Base-by-base conservation (phyloP, 2,113 vertebrate species). In the Formicarius rufipectus region DNA sequence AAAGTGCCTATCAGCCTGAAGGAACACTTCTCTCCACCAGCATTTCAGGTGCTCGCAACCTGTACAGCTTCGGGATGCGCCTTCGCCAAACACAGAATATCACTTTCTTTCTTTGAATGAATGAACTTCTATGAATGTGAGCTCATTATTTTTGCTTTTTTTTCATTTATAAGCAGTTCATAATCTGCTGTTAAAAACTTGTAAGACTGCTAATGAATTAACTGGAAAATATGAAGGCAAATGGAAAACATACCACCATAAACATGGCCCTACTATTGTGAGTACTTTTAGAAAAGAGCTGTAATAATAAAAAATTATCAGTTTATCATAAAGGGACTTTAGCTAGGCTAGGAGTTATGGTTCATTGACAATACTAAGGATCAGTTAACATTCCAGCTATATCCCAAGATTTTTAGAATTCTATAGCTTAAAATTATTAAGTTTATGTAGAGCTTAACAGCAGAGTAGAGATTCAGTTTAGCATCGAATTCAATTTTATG, bases 91-190 rank as follows among this genome's bases (percentile, higher is more conserved):
- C 68, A 56, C 67, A 76, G 64, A 78, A 33, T 20, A 96, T 84
- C 89, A 56, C 49, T 74, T 55, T 39, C 67, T 95, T 89, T 55
- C 91, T 67, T 79, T 90, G 68, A 89, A 89, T 74, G 40, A 91
- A 80, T 19, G 44, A 96, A 73, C 50, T 96, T 81, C 87, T 58
- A 12, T 39, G 69, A 67, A 96, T 94, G 59, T 2, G 10, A 95
- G 84, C 35, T 95, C 50, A 74, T 87, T 94, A 79, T 76, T 95
- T 97, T 94, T 77, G 88, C 58, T 89, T 87, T n/a, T 94, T 88
- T 94, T 89, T 59, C 66, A 73, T 94, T 96, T 94, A 80, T 90
- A 91, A 76, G 62, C 63, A 89, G n/a, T 47, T 93, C 33, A 64
- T 64, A 84, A 81, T 81, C 64, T 45, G 25, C 60, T 60, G 21